Base-by-base conservation (phyloP, 2,888 invertebrate genomes). In the Mythimna albipuncta region DNA sequence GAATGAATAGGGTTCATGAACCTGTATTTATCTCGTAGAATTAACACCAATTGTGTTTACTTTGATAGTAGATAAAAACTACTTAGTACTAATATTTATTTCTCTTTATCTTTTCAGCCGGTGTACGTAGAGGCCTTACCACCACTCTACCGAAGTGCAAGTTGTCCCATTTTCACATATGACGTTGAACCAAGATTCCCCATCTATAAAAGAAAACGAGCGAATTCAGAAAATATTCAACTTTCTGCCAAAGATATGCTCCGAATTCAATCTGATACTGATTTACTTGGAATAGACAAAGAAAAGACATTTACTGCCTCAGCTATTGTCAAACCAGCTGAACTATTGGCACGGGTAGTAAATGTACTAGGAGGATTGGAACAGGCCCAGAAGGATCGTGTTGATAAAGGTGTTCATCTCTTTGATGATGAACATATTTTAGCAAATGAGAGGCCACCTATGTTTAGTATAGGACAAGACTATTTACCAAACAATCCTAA, bases 261-360 rank as follows among this genome's bases (percentile, higher is more conserved):
- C 6, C 96, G 98, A 71, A 97, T 98, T 66, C 97, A 97, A 81
- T 98, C 98, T 0, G 98, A 98, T 85, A 98, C 98, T 0, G 98
- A 98, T 91, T 94, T 98, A 61, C 97, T 97, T 75, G 97, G 97
- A 58, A 98, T 98, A 81, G 98, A 98, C 90, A 97, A 97, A 87
- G 97, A 97, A 83, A 97, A 97, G 78, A 98, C 98, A 0, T 98
- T 98, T 89, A 97, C 97, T 32, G 97, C 97, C 1, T 97, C 97
- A 77, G 97, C 97, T 13, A 97, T 98, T 81, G 97, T 98, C 0
- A 97, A 98, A 87, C 98, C 98, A 10, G 97, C 97, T 9, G 98
- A 98, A 88, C 91, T 98, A 2, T 91, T 98, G 69, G 97, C 98
- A 0, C 97, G 98, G 90, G 97, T 98, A 59, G 98, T 98, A 0